Conservation (phyloP, 2,888 invertebrate genomes). For the Dryomyza anilis region DNA sequence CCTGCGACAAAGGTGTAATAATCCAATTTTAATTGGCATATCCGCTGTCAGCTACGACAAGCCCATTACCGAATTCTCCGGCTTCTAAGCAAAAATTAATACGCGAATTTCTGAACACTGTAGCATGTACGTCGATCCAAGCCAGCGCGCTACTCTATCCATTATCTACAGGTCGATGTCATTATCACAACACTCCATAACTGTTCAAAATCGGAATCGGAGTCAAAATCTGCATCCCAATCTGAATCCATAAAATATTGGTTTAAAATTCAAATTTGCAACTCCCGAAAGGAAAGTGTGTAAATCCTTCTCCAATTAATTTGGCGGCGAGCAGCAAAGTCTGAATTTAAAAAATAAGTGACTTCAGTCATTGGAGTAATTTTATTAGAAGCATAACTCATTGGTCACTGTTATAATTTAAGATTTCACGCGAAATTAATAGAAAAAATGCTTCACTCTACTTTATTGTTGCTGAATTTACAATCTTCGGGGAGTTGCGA, state of each 20-base stretch:
- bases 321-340: no score
- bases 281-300: no score
- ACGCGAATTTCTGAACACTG: conserved; percentile 5
- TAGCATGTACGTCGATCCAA: conserved; percentile 17
- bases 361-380: no score
- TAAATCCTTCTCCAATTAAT: no score
- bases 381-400: no score
- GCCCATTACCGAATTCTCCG: conserved; percentile 1
- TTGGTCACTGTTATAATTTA: no score
- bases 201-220: background rate
- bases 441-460: no score
- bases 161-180: conserved; percentile 13
- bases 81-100: background rate
- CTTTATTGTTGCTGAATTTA: no score
- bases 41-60: conserved; percentile 19
- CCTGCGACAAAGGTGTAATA: conserved; percentile 4
- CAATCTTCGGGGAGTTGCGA: no score
- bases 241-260: background rate
- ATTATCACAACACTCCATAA: background rate
- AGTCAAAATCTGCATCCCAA: background rate
- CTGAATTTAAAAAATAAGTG: no score
- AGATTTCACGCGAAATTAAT: no score
- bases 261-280: background rate
- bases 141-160: conserved; percentile 25
- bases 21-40: background rate